These are phyloP conservation scores for Garrulus glandarius DNA, from an alignment of 2,797 vertebrate species.

Conservation along the genomic window DNA sequence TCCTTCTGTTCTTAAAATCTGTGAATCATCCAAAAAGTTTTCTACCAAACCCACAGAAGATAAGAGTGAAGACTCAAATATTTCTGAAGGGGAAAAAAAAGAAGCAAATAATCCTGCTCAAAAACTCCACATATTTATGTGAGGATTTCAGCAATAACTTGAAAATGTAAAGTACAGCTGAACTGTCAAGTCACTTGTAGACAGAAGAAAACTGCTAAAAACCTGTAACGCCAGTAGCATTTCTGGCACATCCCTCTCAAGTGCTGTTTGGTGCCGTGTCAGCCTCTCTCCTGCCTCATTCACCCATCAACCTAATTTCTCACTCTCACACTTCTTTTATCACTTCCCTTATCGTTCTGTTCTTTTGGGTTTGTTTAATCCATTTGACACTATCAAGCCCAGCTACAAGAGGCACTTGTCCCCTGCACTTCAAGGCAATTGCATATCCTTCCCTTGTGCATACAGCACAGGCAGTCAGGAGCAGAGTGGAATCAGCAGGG, in stretches of 20 bases:
- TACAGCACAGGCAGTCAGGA: not conserved
- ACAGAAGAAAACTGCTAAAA: not conserved
- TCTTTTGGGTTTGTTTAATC: not conserved
- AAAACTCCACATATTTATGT: not conserved
- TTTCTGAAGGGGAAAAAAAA: not conserved
- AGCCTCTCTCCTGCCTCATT: not conserved
- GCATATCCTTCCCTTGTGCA: not conserved
- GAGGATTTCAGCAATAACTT: not conserved
- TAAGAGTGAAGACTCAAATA: slow-evolving; percentile 10
- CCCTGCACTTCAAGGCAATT: not conserved
- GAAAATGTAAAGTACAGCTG: not conserved
- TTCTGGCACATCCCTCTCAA: not conserved
- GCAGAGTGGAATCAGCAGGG: not conserved
- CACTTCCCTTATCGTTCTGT: not conserved
- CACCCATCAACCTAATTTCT: not conserved
- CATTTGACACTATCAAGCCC: not conserved
- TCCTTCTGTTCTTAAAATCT: slow-evolving; percentile 27
- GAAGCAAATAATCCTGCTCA: not conserved
- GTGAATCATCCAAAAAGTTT: slow-evolving; percentile 25
- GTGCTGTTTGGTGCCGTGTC: not conserved
- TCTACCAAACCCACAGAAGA: not conserved
- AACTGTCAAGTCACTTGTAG: not conserved
- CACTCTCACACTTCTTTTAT: not conserved
- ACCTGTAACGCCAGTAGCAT: not conserved
- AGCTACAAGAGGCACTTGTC: not conserved